These are phyloP conservation scores for Lepidotrigona ventralis DNA, from an alignment of 1,140 invertebrate genomes.

Conservation along the genomic window DNA sequence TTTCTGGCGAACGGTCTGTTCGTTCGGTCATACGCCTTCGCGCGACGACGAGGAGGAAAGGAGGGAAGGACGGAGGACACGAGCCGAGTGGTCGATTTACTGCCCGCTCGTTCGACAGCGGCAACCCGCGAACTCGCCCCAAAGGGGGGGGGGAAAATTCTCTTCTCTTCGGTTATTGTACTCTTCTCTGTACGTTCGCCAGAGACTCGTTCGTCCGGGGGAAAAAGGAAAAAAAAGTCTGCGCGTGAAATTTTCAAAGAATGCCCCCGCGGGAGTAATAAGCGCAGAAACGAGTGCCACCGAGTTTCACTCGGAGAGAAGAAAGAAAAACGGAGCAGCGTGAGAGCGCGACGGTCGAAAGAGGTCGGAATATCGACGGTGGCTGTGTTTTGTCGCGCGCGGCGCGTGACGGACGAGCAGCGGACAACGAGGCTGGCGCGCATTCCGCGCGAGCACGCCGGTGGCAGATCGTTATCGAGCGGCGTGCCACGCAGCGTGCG, in stretches of 20 bases:
- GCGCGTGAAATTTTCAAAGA: background rate
- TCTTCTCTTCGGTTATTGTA: slow-evolving; percentile 48
- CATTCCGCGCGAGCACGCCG: slow-evolving; percentile 49
- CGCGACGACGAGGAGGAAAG: background rate
- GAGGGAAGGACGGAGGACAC: slow-evolving; percentile 29
- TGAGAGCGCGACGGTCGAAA: slow-evolving; percentile 5
- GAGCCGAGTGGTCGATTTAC: slow-evolving; percentile 49
- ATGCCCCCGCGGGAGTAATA: no score
- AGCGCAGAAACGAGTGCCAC: background rate
- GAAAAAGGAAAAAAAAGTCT: background rate
- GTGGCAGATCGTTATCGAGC: slow-evolving; percentile 58
- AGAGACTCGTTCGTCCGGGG: no score
- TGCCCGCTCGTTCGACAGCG: slow-evolving; percentile 33
- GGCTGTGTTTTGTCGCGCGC: slow-evolving; percentile 55
- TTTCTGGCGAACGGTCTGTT: slow-evolving; percentile 46
- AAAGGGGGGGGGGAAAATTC: slow-evolving; percentile 1
- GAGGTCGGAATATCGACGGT: slow-evolving; percentile 48
- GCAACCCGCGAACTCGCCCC: slow-evolving; percentile 1
- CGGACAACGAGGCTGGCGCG: slow-evolving; percentile 41
- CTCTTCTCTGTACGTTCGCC: background rate
- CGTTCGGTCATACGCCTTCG: slow-evolving; percentile 31
- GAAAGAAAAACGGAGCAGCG: background rate
- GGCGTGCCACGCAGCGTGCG: slow-evolving; percentile 7
- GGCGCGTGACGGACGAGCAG: slow-evolving; percentile 45
- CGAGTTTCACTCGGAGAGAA: background rate